Evolutionary conservation across 2,888 invertebrate species (phyloP), one percentile per base, ranked within the genome.

Genomic region (Baronia brevicornis): DNA sequence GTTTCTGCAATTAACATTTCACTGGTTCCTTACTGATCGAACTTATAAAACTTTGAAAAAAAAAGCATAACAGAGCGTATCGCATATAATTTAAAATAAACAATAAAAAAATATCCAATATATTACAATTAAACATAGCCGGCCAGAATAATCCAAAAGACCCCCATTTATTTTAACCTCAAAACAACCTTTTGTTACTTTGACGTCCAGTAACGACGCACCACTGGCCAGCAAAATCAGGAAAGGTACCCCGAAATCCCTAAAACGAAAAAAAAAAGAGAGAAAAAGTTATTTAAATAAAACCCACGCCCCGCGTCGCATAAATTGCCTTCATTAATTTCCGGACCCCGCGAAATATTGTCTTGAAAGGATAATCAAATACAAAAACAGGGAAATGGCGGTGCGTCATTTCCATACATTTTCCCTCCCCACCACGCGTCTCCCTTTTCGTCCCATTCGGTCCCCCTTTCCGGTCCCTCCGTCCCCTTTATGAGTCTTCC

Each of bases 311-410:
- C 64, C 54, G 61, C 75, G 80, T 79, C 80, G 79, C 84, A 84
- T 84, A 84, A 84, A 84, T 84, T 84, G 79, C 78, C 67, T 78
- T 74, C 79, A 80, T 80, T 82, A 80, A 82, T 82, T 78, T 82
- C 84, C 82, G 79, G 77, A 49, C 69, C 73, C 70, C 69, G 71
- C 78, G 71, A 84, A 84, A 84, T 84, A 84, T 84, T 84, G 80
- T 84, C 84, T 84, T 84, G 82, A 84, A 84, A 82, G 84, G 80
- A 82, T 82, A 82, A 84, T 84, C 82, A 82, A 82, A 84, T 82
- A 84, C 80, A 80, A 82, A 84, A 84, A 78, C 74, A 71, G 74
- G 80, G 77, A 79, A 82, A 80, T 79, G 78, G 80, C 66, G 77
- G 75, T 79, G 77, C 78, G 79, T 82, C 80, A 84, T 84, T 82